These are phyloP conservation scores for Mus minutoides DNA, from an alignment of 2,797 vertebrate species.

Conservation along the genomic window DNA sequence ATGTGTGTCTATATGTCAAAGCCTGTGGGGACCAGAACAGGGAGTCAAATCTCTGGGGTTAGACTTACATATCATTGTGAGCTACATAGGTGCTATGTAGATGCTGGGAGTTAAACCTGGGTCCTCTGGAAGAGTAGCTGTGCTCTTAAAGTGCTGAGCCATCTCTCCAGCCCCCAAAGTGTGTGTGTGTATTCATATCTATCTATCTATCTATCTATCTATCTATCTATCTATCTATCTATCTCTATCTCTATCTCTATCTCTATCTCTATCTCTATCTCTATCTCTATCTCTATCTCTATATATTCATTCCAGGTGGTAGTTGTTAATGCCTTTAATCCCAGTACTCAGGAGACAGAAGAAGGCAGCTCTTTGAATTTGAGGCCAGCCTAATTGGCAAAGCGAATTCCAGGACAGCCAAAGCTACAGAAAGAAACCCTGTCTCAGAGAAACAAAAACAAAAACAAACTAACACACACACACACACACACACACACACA, in stretches of 20 bases:
- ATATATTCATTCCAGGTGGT: no score
- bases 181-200: no score
- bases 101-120: background rate
- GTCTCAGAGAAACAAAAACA: background rate
- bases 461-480: no score
- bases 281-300: no score
- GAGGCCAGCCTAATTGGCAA: background rate
- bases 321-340: background rate
- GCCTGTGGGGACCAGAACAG: background rate
- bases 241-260: no score
- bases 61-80: background rate
- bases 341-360: background rate
- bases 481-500: no score
- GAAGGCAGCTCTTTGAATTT: background rate
- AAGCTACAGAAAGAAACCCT: background rate
- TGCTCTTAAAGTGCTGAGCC: background rate
- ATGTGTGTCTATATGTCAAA: background rate
- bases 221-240: no score
- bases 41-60: background rate
- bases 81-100: background rate
- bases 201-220: no score
- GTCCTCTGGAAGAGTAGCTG: no score
- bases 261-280: no score
- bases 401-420: no score
- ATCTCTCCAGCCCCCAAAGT: background rate